Evolutionary conservation across 1,140 invertebrate species (phyloP), one percentile per base, ranked within the genome.

Genomic region (Diabrotica virgifera): DNA sequence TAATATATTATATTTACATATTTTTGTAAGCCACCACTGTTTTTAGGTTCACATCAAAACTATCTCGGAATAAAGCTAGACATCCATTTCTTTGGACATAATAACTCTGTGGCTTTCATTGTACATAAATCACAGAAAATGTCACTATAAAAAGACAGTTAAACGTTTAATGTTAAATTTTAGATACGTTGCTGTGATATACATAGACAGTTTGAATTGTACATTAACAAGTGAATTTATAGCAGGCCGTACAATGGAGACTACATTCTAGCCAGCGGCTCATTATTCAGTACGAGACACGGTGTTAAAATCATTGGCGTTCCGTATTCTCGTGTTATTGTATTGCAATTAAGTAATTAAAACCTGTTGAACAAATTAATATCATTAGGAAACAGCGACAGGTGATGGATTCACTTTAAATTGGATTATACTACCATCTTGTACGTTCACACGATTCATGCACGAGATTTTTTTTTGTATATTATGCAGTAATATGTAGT

Each of bases 191-290:
- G 37, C 40, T 54, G 60, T 53, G 60, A 54, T 62, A 37, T 53
- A 62, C 52, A 54, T 62, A 54, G 60, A 62, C 60, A 54, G 51
- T 62, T 62, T 53, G 51, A 62, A 62, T 62, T 62, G 52, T 62
- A 37, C 51, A 54, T 62, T 62, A 55, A 62, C 51, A 54, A 38
- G 13, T 36, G 36, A 36, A 62, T 53, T 62, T 62, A 55, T 38
- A 52, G 52, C 6, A 53, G n/a, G 60, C 51, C n/a, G 52, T 36
- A 62, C 37, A 62, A 62, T 62, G 36, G 35, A 37, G 12, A 53
- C 12, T 50, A 59, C 38, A 40, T 59, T 59, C 58, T 35, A 46
- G 37, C 10, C 46, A 6, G 58, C 56, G 37, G 37, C 35, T 58
- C 38, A 51, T 35, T 36, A 6, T 59, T 46, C 40, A 11, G 14